phyloP scores from a whole-genome alignment of 2,888 invertebrate genomes.

The Syrista parreyssii region DNA sequence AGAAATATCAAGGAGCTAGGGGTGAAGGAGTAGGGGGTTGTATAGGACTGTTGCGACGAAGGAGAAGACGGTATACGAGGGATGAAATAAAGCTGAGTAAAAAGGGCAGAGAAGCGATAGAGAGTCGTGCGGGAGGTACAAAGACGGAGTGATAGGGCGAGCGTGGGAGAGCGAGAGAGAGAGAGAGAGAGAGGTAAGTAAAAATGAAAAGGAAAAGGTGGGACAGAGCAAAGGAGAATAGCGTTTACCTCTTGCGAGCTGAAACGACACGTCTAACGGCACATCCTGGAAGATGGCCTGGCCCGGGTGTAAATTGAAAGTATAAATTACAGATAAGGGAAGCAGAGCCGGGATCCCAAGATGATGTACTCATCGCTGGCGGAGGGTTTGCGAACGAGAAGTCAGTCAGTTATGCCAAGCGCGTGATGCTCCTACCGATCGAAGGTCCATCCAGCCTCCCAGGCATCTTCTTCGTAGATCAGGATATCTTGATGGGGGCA shows the following conservation, averaged over 20 bases:
- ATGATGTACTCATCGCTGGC: constrained; percentile 27
- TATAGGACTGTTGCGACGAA: too few relatives aligned
- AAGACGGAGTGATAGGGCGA: not conserved
- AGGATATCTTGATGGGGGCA: constrained; percentile 33
- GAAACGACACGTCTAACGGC: not conserved
- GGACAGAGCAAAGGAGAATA: not conserved
- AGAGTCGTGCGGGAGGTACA: not conserved
- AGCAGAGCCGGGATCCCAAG: constrained; percentile 26
- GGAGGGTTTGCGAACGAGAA: constrained; percentile 29
- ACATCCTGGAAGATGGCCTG: not conserved
- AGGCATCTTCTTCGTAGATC: constrained; percentile 28
- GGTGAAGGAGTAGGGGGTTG: too few relatives aligned
- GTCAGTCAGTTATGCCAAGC: constrained; percentile 53
- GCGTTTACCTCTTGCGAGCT: not conserved
- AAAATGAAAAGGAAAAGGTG: not conserved
- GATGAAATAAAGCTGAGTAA: not conserved
- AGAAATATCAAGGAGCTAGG: not conserved
- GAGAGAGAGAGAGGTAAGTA: not conserved
- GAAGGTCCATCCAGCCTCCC: constrained; percentile 14
- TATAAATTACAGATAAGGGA: constrained; percentile 62
- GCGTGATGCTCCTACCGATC: constrained; percentile 60
- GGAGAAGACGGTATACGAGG: not conserved
- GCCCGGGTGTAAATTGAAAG: constrained; percentile 55
- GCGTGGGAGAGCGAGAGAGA: not conserved
- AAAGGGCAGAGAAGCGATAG: not conserved